Base-by-base conservation (phyloP, 2,797 vertebrate genomes). In the Tarsius wallacei region DNA sequence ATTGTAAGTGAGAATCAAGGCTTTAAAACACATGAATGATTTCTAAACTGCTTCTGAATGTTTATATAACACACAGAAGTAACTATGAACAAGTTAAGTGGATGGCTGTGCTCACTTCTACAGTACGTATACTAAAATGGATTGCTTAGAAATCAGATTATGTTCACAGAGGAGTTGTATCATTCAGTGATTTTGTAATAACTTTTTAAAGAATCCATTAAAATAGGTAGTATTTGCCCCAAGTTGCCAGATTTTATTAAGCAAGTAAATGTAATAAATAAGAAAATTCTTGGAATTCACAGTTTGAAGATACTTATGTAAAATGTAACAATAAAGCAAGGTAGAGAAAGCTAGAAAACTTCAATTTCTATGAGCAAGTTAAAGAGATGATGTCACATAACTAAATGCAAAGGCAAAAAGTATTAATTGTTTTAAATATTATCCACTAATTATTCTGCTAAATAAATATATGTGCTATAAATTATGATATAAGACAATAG, bases 201-300 rank as follows among this genome's bases (percentile, higher is more conserved):
- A 19, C 7, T 36, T 4, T 88, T 82, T 86, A 49, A 31, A 42
- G 42, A 42, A 42, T 42, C 7, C 42, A 42, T 42, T 42, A 42
- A 42, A 42, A 42, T 42, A 42, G 42, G 7, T 5, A 42, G 42
- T 42, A 42, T 42, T 42, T 42, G 5, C 42, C 42, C 42, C 42
- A 42, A 63, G 91, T 83, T 64, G 4, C 88, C 55, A 63, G 64
- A n/a, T 28, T 63, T 93, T 51, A 85, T 96, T 96, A 78, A 63
- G 28, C 10, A 96, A 78, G 64, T 84, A 77, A 95, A 89, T 86
- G 59, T 59, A 88, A 55, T 93, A 33, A 95, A 94, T 87, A 84
- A 81, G 28, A 91, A 91, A 97, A 93, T 53, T 22, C 12, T 49
- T 3, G 19, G 26, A 64, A 90, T 74, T 68, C 15, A 33, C 17